Base-by-base conservation (phyloP, 2,113 vertebrate genomes). In the Carettochelys insculpta region DNA sequence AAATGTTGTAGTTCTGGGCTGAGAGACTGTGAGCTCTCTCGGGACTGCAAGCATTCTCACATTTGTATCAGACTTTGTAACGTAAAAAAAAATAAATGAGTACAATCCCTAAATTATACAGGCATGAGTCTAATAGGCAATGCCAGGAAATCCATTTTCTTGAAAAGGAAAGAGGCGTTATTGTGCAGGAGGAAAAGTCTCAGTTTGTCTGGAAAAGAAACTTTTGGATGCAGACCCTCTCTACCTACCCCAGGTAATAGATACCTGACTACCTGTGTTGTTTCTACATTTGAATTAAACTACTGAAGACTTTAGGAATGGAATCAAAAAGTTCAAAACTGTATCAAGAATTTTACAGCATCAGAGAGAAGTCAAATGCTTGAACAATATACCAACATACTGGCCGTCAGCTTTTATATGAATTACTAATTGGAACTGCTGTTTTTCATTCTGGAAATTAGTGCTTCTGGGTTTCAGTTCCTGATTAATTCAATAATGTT, bases 1-100 rank as follows among this genome's bases (percentile, higher is more conserved):
- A 48, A 0, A 0, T 29, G 14, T 80, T 76, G 22, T 5, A 8
- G 5, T 34, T 79, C 8, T 10, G 65, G 5, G 77, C 17, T 61
- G 38, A 0, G 3, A 76, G 45, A 81, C 1, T 22, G 3, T 19
- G 41, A 92, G 27, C 24, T 86, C 11, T 68, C 61, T 68, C 38
- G n/a, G 10, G n/a, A 2, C 19, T 75, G 5, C 76, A 65, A 56
- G 51, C 10, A 2, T 45, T 65, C 29, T 29, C 27, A 10, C 38
- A 1, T 75, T 53, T 84, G 25, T 92, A 16, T 68, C 19, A 48
- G 77, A 58, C 90, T 58, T 14, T 10, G 13, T 14, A 2, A 76
- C 48, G 27, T 31, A 48, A 68, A 38, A 85, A 78, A 17, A 19
- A 19, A 1, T 12, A 27, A 34, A 38, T 13, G 80, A 82, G 45